Conservation (phyloP, 2,113 vertebrate genomes). For the Columba livia region DNA sequence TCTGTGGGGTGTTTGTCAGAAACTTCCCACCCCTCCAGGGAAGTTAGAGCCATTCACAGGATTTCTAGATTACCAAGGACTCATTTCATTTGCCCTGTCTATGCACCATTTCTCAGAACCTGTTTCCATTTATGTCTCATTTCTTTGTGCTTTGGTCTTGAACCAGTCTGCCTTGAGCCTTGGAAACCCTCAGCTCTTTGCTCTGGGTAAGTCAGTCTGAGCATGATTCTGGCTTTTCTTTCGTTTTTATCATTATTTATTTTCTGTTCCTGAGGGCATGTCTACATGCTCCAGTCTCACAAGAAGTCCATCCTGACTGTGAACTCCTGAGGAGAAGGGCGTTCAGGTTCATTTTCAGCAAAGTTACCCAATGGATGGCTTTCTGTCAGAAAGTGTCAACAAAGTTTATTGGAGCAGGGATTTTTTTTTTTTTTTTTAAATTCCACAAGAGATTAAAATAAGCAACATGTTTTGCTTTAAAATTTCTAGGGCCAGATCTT, state of each 20-base stretch:
- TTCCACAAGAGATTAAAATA: constrained; percentile 6
- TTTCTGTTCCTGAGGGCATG: not conserved
- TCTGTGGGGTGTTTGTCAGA: not conserved
- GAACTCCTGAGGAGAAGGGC: not conserved
- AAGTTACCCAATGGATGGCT: not conserved
- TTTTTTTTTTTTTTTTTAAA: not conserved
- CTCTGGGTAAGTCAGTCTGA: not conserved
- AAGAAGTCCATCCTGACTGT: not conserved
- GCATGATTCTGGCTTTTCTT: not conserved
- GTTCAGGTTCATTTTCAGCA: not conserved
- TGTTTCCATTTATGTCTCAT: constrained; percentile 12
- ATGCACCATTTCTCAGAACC: not conserved
- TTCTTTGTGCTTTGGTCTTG: constrained; percentile 14
- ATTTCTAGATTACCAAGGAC: not conserved
- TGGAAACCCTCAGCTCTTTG: not conserved
- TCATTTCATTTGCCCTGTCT: not conserved
- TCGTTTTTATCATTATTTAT: not conserved
- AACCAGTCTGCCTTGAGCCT: constrained; percentile 7
- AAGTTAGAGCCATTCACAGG: not conserved
- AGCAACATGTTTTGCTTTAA: constrained; percentile 3
- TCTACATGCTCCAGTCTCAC: not conserved
- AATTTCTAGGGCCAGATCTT: constrained; percentile 6
- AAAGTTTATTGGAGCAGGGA: not conserved
- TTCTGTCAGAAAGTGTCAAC: not conserved
- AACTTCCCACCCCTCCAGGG: constrained; percentile 6